Base-by-base conservation (phyloP, 2,113 vertebrate genomes). In the Eidolon helvum region DNA sequence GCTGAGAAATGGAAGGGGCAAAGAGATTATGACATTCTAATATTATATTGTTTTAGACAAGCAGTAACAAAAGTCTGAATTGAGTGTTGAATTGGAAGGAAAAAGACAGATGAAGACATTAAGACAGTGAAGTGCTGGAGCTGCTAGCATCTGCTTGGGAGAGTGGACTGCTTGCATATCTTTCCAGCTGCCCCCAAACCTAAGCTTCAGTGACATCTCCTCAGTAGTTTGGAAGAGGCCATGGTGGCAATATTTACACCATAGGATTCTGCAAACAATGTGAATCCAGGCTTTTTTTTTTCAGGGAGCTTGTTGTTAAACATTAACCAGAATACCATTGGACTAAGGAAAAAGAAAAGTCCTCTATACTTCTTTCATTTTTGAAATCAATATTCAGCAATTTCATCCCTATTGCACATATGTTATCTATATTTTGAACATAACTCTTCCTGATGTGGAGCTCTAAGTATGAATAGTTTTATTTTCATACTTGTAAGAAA, bases 401-500 rank as follows among this genome's bases (percentile, higher is more conserved):
- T 78, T 93, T 75, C 57, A 89, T 82, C 11, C 14, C n/a, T 61
- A 72, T 33, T 45, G 5, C 11, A 57, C 40, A 74, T 33, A 57
- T 28, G 53, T 65, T 69, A 65, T 83, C 38, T 33, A 72, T 77
- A 33, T 91, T 86, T 97, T 78, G 10, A 90, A 50, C 38, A 43
- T 22, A n/a, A 45, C 11, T 84, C 38, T 91, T 92, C 55, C 53
- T 61, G 22, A 77, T 45, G 33, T 90, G 5, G 40, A 66, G 87
- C 30, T 92, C 21, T 82, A 87, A 92, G 35, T 75, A 30, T 48
- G 57, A 88, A 84, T 79, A 66, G 80, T 92, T 91, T 92, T 43
- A 84, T 55, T 63, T 79, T 30, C 48, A n/a, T 35, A 5, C 50
- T 50, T 50, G 50, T 80, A 75, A 90, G 28, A 71, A 95, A 96